Base-by-base conservation (phyloP, 2,797 vertebrate species). In the Leucoraja ocellata region DNA sequence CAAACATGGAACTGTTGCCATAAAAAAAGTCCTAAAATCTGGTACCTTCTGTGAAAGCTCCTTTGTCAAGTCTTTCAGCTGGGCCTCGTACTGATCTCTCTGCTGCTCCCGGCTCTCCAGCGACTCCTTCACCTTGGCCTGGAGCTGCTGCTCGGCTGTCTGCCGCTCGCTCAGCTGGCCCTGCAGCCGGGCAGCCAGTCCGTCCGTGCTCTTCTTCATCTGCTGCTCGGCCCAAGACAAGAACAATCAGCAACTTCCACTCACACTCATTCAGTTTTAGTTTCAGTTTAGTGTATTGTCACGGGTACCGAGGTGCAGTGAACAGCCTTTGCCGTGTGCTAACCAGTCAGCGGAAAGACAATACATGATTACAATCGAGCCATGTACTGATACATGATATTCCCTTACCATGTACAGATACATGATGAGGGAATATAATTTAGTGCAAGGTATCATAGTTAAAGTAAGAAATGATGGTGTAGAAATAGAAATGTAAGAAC, bases 111-210 rank as follows among this genome's bases (percentile, higher is more conserved):
- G 96, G 77, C 96, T 96, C 4, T 96, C 97, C 94, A 97, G 97
- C 28, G 97, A 93, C 1, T 96, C 97, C 95, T 96, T 97, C 91
- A 99, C 94, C 94, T 96, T 97, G 36, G 95, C 95, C 94, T 95
- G 97, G 83, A 98, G 95, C 93, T 97, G 97, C 88, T 98, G 97
- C 81, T 97, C 92, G 16, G 95, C 95, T 32, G 96, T 97, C 95
- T 98, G 97, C 93, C 97, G 98, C 94, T 97, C 97, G 95, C 97
- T 98, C 94, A 98, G 95, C 4, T 94, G 93, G 94, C 96, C 95
- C 94, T 97, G 97, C 93, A 96, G 95, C 95, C 97, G 96, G 8
- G 94, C 95, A 93, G 97, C 97, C 93, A 97, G 71, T 61, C 96
- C 95, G 78, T 93, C 96, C 94, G 98, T 94, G 94, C 98, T 97